Evolutionary conservation across 2,113 vertebrate species (phyloP), one percentile per base, ranked within the genome.

Genomic region (Cichladusa arquata): DNA sequence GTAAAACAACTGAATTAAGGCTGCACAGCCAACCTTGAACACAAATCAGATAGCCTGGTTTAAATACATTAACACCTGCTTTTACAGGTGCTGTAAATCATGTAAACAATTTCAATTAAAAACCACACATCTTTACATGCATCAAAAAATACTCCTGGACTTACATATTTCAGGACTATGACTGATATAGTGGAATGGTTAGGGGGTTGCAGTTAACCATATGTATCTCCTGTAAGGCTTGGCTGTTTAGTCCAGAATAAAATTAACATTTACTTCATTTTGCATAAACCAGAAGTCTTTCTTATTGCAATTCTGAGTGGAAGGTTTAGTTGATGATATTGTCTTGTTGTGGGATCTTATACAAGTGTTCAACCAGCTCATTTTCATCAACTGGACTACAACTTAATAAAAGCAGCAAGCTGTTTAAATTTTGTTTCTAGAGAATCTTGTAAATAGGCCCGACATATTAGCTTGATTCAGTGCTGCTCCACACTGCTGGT

Each of bases 51-150:
- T 14, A 69, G 10, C 4, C 29, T 65, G 14, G 26, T 73, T 93
- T 71, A 83, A 92, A 70, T 47, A 78, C 2, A 5, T 40, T 74
- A 91, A 71, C 0, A 0, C 25, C 29, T 57, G 31, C 24, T 51
- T 90, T 38, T 81, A 79, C 26, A 38, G 33, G 18, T 79, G 14
- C 22, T 82, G 67, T 73, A 61, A 87, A 50, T 84, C 40, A 81
- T 34, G 10, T 71, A 34, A 92, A 57, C 33, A 76, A 91, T 76
- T 74, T 78, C 12, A 83, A 36, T 69, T 79, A 64, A 73, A 93
- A 88, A 5, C 22, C 19, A 34, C 47, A 57, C 13, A 67, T 65
- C 19, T 29, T 67, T 78, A 51, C 7, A 79, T 9, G 20, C 48
- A 82, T 58, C 16, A 69, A 69, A 77, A 58, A 71, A 28, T 18